Conservation (phyloP, 37 sponge, comb jelly and placozoan genomes). For the Chondrilla cf. caribensis region DNA sequence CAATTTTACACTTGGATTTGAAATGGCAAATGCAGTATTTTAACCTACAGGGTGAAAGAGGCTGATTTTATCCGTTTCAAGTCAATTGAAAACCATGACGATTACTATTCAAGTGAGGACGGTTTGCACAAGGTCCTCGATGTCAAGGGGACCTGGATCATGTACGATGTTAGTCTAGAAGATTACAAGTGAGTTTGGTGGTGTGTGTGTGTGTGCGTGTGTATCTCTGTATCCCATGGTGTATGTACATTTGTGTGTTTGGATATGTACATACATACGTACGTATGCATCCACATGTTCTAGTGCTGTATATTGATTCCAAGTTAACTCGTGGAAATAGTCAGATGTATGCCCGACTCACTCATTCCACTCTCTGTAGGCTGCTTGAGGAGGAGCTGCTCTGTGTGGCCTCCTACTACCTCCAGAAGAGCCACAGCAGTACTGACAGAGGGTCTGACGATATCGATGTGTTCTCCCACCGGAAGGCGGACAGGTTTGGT, state of each 20-base stretch:
- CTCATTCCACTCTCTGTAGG: background rate
- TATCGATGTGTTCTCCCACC: constrained; percentile 7
- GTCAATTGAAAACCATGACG: constrained; percentile 76
- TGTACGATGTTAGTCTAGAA: constrained; percentile 60
- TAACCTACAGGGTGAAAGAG: constrained; percentile 35
- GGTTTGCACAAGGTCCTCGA: constrained; percentile 55
- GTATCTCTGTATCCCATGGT: too few species aligned
- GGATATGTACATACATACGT: too few species aligned
- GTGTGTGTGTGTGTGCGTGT: constrained; percentile 12
- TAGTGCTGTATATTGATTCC: background rate
- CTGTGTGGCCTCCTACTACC: constrained; percentile 53
- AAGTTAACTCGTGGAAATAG: background rate
- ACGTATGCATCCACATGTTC: too few species aligned
- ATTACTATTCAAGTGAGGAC: constrained; percentile 53
- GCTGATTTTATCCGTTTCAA: constrained; percentile 58
- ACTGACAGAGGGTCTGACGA: background rate
- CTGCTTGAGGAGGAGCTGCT: constrained; percentile 55
- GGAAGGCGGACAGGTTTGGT: constrained; percentile 70
- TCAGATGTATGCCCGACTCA: background rate
- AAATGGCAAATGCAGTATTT: background rate
- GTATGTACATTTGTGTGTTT: background rate
- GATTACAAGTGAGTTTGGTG: constrained; percentile 25
- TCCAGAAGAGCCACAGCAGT: constrained; percentile 10
- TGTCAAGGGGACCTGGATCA: constrained; percentile 34
- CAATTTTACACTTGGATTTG: background rate